These are phyloP conservation scores for Drosophila melanogaster DNA, from an alignment of 1,140 invertebrate species.

Conservation along the genomic window DNA sequence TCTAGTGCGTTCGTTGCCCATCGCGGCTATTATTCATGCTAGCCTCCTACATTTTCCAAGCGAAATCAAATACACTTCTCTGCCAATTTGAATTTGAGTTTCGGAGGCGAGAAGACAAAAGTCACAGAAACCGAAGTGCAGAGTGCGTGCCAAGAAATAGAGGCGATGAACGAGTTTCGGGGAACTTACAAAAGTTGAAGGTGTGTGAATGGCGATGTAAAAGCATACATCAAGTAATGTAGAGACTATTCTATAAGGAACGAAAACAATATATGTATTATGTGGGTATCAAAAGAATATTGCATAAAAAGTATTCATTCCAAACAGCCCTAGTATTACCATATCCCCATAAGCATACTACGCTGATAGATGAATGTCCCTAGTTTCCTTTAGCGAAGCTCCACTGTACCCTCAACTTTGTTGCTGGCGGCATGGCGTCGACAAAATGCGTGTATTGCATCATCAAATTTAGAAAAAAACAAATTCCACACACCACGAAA, in stretches of 20 bases:
- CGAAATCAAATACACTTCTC: conserved; percentile 38
- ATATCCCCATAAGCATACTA: neutral
- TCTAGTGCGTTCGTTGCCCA: conserved; percentile 53
- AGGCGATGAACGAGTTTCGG: conserved; percentile 43
- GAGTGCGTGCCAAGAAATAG: conserved; percentile 61
- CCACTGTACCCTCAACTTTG: conserved; percentile 6
- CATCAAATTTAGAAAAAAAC: conserved; percentile 82
- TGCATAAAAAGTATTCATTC: too few relatives aligned
- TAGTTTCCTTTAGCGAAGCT: neutral
- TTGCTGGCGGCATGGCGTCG: conserved; percentile 31
- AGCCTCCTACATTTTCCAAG: conserved; percentile 9
- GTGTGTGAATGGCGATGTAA: conserved; percentile 16
- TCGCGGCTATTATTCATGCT: conserved; percentile 69
- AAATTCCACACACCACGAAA: conserved; percentile 55
- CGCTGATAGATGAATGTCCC: neutral
- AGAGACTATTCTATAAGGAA: neutral
- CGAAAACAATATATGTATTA: neutral
- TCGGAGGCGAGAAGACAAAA: conserved; percentile 39
- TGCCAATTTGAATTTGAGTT: conserved; percentile 42
- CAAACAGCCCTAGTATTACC: too few relatives aligned
- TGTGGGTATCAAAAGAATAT: too few relatives aligned
- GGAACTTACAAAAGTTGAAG: conserved; percentile 14
- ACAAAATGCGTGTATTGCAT: conserved; percentile 78
- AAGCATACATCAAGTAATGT: conserved; percentile 15
- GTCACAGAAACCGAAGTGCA: conserved; percentile 67